Evolutionary conservation across 1,140 invertebrate genomes (phyloP), one percentile per base, ranked within the genome.

Genomic region (Pygmarrhopalites habei): DNA sequence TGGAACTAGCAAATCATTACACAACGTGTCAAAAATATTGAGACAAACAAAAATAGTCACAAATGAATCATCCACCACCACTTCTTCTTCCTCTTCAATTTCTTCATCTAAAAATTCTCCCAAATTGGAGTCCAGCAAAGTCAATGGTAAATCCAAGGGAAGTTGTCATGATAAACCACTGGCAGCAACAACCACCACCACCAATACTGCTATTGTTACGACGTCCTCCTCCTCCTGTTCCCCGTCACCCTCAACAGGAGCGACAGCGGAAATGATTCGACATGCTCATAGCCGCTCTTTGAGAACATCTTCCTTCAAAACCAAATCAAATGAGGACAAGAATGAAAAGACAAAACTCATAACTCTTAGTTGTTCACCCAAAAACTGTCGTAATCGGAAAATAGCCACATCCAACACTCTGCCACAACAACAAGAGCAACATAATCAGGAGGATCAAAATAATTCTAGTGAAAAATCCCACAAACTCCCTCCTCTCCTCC

Each of bases 261-360:
- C n/a, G n/a, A n/a, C 44, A 25, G 28, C 49, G 49, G 53, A 56
- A 41, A n/a, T 39, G 2, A 56, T 56, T 56, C 53, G 53, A 39
- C 53, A 56, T 56, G 53, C 53, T 39, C 53, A 32, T 4, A 56
- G 53, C 30, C 53, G 53, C 35, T 41, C 53, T 39, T 41, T 56
- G 14, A 30, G 53, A 56, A 56, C 53, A 28, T 26, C 21, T 12
- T 52, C 49, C 14, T 52, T 52, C 49, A 26, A 29, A 52, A 52
- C 49, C 49, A 52, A 5, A 46, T 5, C 21, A 46, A 46, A 39
- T 46, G n/a, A n/a, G 4, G n/a, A 46, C n/a, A 46, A 46, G 4
- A 46, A 46, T 46, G n/a, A 46, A 10, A 35, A 35, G 5, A 35
- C n/a, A n/a, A n/a, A n/a, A n/a, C 4, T 21, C 44, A 46, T 5